phyloP scores from a whole-genome alignment of 2,113 vertebrate species.

The Upupa epops region DNA sequence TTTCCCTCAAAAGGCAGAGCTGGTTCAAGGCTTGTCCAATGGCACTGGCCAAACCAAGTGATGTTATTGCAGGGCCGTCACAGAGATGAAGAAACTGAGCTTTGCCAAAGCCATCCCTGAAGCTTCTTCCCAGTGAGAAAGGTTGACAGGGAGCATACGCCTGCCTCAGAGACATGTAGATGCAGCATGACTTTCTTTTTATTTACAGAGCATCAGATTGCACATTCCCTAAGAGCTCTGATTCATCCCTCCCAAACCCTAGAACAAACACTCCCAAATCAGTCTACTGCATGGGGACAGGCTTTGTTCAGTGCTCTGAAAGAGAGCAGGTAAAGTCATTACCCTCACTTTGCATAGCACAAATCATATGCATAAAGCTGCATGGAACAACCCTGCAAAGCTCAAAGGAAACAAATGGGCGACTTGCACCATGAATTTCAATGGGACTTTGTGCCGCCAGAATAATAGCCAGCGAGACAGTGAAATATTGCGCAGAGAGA shows the following conservation, averaged over 20 bases:
- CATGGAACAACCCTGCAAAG: conserved; percentile 54
- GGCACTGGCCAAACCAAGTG: background rate
- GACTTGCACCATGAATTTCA: conserved; percentile 60
- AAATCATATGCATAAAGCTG: conserved; percentile 64
- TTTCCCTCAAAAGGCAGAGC: conserved; percentile 11
- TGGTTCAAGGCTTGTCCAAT: background rate
- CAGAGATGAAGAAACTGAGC: background rate
- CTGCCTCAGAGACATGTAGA: background rate
- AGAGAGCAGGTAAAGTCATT: conserved; percentile 65
- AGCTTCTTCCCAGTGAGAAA: background rate
- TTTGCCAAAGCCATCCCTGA: background rate
- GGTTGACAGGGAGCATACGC: conserved; percentile 26
- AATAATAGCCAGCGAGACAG: conserved; percentile 64
- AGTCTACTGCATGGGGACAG: conserved; percentile 40
- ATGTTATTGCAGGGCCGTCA: background rate
- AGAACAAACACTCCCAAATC: conserved; percentile 64
- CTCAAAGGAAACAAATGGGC: conserved; percentile 67
- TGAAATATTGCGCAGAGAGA: conserved; percentile 50
- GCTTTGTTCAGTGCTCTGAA: conserved; percentile 60
- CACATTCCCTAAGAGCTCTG: conserved; percentile 47
- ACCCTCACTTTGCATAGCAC: conserved; percentile 67
- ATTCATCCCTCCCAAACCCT: conserved; percentile 60
- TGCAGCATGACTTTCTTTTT: conserved; percentile 36
- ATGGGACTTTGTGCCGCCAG: conserved; percentile 63
- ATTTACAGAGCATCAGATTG: conserved; percentile 58